Percentiles rank a stretch among this genome's conserved stretches.
phyloP scores from a whole-genome alignment of 2,113 vertebrate genomes.

The Diadophis punctatus region DNA sequence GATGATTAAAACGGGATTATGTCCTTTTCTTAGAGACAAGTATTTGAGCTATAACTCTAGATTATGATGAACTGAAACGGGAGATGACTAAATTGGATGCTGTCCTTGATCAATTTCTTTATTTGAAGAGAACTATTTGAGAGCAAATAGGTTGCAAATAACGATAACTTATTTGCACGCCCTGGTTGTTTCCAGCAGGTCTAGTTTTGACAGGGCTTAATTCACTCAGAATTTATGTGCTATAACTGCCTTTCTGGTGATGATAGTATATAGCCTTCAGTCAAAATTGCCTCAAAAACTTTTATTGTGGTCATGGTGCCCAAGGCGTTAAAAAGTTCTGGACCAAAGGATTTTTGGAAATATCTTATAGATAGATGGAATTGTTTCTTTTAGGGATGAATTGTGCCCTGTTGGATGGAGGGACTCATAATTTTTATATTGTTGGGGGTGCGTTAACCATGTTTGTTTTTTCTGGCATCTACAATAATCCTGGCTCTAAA shows the following conservation, averaged over 20 bases:
- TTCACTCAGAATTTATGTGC: neutral
- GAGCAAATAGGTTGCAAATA: neutral
- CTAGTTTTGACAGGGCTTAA: neutral
- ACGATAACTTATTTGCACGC: neutral
- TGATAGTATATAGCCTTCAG: neutral
- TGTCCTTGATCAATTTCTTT: neutral
- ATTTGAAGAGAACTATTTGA: neutral
- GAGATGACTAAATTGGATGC: neutral
- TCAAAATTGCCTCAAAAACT: neutral
- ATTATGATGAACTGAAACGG: fast-evolving
- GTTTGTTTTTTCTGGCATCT: neutral
- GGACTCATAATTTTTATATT: neutral
- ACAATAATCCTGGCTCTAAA: neutral
- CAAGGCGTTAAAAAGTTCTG: neutral
- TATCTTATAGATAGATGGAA: neutral
- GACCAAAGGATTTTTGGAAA: neutral
- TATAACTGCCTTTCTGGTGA: neutral
- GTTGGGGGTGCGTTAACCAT: too few relatives aligned
- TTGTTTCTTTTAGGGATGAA: neutral
- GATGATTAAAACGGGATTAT: neutral
- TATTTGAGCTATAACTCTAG: neutral
- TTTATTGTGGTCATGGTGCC: neutral
- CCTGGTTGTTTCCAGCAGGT: neutral
- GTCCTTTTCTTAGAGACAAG: neutral
- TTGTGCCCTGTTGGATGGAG: neutral